Evolutionary conservation across 2,113 vertebrate species (phyloP), one percentile per base, ranked within the genome.

Genomic region (Danio rerio): DNA sequence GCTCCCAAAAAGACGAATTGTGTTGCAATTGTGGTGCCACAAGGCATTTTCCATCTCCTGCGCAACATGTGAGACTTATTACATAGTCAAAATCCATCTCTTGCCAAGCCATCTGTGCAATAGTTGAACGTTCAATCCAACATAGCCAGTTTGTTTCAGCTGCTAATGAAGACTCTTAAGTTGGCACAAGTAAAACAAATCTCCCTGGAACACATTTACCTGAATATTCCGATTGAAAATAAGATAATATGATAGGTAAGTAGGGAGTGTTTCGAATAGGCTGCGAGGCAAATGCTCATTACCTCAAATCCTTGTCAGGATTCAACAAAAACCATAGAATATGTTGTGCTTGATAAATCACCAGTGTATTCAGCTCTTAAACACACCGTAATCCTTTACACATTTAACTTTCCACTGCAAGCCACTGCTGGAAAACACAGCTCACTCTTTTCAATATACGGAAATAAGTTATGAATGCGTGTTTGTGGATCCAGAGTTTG

Each of bases 391-490:
- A 68, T 55, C 47, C 3, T 72, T 78, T 31, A 69, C 0, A 20
- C 66, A n/a, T 85, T 86, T 73, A 62, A 81, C 81, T 66, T 88
- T 88, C 68, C 82, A 72, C 74, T 82, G 58, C 75, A 63, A 81
- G 50, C 9, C 78, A 73, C 70, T 8, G 18, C 40, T 83, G 81
- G 83, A 63, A 59, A 79, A 81, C 68, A 89, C 81, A 80, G 86
- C 84, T 90, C 87, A 84, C 83, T 90, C 84, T 91, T 87, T 91
- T 91, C 78, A 84, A 86, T 88, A 42, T 80, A 85, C 86, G 84
- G 87, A 91, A 86, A 88, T 87, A 83, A 90, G 84, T 84, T 86
- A 68, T 80, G 87, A 82, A 83, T 87, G 70, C 86, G 82, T 82
- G 87, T 83, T 75, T 81, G 78, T 65, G 82, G 73, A 82, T 59